These are phyloP conservation scores for Limnothrissa miodon DNA, from an alignment of 2,113 vertebrate genomes.

Conservation along the genomic window DNA sequence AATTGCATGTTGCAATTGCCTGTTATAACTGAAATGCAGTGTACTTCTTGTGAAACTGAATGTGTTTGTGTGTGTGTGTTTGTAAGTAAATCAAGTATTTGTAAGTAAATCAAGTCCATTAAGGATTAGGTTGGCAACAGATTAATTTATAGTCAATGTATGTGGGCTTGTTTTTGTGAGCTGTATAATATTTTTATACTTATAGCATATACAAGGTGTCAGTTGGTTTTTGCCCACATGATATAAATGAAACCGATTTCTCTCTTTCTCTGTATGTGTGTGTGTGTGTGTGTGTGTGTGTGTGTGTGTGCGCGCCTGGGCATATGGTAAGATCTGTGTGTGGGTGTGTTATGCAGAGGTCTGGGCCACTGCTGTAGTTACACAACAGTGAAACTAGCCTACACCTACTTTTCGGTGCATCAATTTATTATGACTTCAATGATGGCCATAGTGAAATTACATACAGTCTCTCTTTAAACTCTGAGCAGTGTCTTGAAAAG, in stretches of 20 bases:
- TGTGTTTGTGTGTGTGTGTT: neutral
- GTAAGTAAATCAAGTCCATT: neutral
- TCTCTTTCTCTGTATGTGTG: neutral
- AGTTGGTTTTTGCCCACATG: neutral
- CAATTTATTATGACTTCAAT: neutral
- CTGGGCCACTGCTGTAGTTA: neutral
- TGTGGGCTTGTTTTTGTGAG: neutral
- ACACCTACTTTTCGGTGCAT: neutral
- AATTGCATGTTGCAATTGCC: neutral
- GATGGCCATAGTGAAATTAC: neutral
- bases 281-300: slow-evolving; percentile 3
- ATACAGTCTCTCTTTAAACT: neutral
- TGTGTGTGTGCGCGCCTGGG: neutral
- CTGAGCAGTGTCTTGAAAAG: neutral
- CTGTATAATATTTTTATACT: neutral
- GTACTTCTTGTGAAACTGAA: neutral
- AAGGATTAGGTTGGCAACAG: neutral
- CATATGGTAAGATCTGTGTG: neutral
- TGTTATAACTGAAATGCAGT: neutral
- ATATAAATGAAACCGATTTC: neutral
- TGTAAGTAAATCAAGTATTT: neutral
- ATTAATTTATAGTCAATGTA: neutral
- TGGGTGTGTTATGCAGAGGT: neutral
- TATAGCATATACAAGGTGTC: neutral
- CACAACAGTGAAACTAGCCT: neutral